Evolutionary conservation across 1,140 invertebrate genomes (phyloP).

Genomic region (Aphis gossypii): DNA sequence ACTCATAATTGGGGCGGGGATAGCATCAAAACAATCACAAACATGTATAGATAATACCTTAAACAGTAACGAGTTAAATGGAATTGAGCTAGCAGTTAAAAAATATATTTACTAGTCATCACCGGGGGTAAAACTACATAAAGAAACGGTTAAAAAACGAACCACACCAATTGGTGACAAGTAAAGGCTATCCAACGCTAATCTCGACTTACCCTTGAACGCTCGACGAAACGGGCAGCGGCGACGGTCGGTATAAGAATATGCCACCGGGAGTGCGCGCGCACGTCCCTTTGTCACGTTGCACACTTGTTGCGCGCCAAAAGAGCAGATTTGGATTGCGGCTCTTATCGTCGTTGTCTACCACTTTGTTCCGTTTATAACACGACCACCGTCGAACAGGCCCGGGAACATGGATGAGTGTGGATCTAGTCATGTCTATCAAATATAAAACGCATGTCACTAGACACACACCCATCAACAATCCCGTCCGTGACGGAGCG

Average conservation of each 20-base stretch:
- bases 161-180: neutral
- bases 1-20: neutral
- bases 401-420: constrained; percentile 59
- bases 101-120: neutral
- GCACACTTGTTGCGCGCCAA: constrained; percentile 36
- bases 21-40: neutral
- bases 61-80: no score
- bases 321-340: neutral
- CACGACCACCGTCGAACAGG: constrained; percentile 32
- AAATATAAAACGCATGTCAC: constrained; percentile 43
- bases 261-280: neutral
- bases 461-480: constrained; percentile 59
- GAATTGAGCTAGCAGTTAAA: neutral
- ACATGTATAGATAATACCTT: neutral
- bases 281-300: constrained; percentile 1
- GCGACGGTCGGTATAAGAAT: neutral
- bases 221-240: neutral
- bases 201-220: neutral
- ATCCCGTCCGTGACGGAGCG: constrained; percentile 4
- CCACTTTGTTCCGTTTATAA: neutral
- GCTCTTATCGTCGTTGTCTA: neutral
- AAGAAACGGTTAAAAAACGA: neutral
- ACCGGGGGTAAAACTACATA: neutral
- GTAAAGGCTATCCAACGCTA: neutral
- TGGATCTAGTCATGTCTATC: constrained; percentile 59